These are phyloP conservation scores for Phyllopteryx taeniolatus DNA, from an alignment of 2,113 vertebrate species.

Conservation along the genomic window DNA sequence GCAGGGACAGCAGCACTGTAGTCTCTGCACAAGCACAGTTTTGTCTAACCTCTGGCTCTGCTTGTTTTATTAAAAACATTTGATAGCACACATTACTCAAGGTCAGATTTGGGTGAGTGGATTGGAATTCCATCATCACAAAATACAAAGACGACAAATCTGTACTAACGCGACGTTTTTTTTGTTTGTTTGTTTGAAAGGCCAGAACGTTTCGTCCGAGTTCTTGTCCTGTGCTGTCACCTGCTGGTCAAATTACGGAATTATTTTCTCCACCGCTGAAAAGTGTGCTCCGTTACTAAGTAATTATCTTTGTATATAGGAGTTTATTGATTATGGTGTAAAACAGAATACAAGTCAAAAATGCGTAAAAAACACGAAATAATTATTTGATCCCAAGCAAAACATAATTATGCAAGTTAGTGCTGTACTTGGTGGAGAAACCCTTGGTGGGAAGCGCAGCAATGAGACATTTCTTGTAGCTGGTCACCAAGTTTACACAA, in stretches of 20 bases:
- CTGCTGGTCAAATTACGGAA: slow-evolving; percentile 39
- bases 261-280: background rate
- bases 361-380: background rate
- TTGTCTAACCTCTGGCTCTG: slow-evolving; percentile 32
- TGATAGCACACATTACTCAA: slow-evolving; percentile 34
- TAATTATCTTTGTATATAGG: no score
- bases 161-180: slow-evolving; percentile 3
- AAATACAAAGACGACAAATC: slow-evolving; percentile 10
- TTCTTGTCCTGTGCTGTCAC: slow-evolving; percentile 51
- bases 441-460: no score
- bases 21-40: slow-evolving; percentile 28
- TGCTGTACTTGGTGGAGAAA: no score
- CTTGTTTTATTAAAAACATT: slow-evolving; percentile 45
- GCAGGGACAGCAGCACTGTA: slow-evolving; percentile 28
- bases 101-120: slow-evolving; percentile 22
- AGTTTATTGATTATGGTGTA: background rate
- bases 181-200: background rate
- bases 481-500: no score
- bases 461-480: no score
- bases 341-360: background rate
- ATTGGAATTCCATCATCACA: slow-evolving; percentile 37
- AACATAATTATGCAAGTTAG: no score
- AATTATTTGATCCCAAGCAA: background rate
- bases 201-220: background rate
- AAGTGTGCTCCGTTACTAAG: background rate